Evolutionary conservation across 1,140 invertebrate genomes (phyloP).

Genomic region (Euglossa dilemma): DNA sequence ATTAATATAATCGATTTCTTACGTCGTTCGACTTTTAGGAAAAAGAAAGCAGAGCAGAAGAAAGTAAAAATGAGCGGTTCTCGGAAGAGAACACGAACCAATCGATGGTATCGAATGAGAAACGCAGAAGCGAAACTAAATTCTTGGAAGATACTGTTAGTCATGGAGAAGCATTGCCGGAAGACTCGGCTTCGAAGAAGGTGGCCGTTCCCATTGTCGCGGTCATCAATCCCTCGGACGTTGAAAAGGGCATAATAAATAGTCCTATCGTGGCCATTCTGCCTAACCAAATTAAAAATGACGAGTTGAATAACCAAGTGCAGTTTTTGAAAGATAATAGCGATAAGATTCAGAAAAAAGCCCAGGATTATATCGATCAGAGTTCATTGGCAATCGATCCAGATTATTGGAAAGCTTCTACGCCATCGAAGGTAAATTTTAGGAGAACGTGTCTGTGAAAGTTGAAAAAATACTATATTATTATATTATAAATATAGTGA

Average conservation of each 20-base stretch:
- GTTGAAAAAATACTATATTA: neutral
- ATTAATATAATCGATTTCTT: neutral
- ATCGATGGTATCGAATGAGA: neutral
- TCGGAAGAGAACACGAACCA: neutral
- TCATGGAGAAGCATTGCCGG: neutral
- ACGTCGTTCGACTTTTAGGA: neutral
- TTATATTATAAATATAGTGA: neutral
- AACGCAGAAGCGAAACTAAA: conserved; percentile 1
- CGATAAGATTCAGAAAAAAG: conserved; percentile 29
- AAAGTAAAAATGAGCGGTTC: neutral
- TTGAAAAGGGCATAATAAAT: conserved; percentile 36
- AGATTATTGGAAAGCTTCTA: conserved; percentile 17
- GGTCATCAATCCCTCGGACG: conserved; percentile 48
- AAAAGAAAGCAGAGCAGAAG: neutral
- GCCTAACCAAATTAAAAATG: neutral
- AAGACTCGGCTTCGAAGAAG: conserved; percentile 4
- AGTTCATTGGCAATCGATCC: conserved; percentile 10
- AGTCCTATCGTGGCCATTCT: conserved; percentile 46
- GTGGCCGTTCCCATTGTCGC: conserved; percentile 55
- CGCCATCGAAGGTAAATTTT: conserved; percentile 44
- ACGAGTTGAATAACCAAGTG: neutral
- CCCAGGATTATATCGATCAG: conserved; percentile 44
- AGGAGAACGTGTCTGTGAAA: neutral
- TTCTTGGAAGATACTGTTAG: conserved; percentile 9
- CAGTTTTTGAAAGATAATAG: conserved; percentile 26